These are phyloP conservation scores for Drosophila quadrilineata DNA, from an alignment of 1,140 invertebrate species.

Conservation along the genomic window DNA sequence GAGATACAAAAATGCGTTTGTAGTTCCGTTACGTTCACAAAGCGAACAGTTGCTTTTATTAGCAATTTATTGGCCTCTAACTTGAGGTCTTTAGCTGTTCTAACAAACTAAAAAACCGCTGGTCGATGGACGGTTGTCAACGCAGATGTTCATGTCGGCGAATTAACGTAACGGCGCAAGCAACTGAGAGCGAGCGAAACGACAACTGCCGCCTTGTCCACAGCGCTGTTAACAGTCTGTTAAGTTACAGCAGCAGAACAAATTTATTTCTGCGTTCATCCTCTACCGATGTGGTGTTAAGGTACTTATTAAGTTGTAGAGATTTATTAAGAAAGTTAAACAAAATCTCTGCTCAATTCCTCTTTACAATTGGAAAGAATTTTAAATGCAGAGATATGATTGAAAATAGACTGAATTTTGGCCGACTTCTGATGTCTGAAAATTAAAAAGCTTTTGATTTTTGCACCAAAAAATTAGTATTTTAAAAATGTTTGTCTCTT, in stretches of 20 bases:
- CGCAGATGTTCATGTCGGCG: background rate
- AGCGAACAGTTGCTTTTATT: background rate
- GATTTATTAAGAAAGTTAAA: too few relatives aligned
- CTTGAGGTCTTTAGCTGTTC: constrained; percentile 29
- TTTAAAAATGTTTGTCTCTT: too few relatives aligned
- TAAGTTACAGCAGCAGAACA: constrained; percentile 12
- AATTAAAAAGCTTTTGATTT: too few relatives aligned
- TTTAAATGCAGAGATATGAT: too few relatives aligned
- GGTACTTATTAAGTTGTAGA: background rate
- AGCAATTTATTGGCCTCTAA: background rate
- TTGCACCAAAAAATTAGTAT: too few relatives aligned
- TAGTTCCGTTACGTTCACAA: background rate
- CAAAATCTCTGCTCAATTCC: too few relatives aligned
- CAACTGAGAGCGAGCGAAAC: constrained; percentile 14
- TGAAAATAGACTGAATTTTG: too few relatives aligned
- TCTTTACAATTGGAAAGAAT: too few relatives aligned
- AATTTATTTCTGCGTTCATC: background rate
- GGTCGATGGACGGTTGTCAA: background rate
- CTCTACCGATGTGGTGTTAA: too few relatives aligned
- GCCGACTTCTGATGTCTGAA: too few relatives aligned
- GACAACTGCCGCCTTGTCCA: background rate
- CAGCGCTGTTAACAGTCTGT: constrained; percentile 7
- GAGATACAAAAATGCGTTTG: background rate
- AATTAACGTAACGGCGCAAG: constrained; percentile 9
- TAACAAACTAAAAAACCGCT: constrained; percentile 20